Evolutionary conservation across 2,113 vertebrate species (phyloP), one percentile per base, ranked within the genome.

Genomic region (Cottus gobio): DNA sequence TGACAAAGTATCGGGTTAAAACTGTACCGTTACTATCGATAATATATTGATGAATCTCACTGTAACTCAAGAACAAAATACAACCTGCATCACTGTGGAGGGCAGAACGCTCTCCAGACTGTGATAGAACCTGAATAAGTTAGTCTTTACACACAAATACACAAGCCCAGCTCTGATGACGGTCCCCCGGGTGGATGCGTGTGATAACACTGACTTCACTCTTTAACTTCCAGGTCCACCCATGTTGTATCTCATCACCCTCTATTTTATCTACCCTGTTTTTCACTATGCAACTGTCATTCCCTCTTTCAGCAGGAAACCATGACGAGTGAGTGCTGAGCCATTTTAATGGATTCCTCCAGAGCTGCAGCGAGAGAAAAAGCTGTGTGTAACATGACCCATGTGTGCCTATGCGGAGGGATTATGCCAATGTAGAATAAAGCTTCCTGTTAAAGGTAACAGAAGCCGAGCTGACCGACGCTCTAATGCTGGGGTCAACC

Each of bases 371-470:
- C 48, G 63, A 57, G 37, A 77, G 44, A 67, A 57, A 68, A 73
- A 37, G 66, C 44, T 34, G 58, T 24, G 61, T 89, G 95, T 92
- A 96, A 96, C 89, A 67, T 89, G 91, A 95, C 71, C 90, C 82
- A 67, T 34, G 62, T 79, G 83, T 62, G 80, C 70, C 71, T 75
- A 60, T 71, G 57, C 30, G 34, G 76, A 63, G 72, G 39, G 77
- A 82, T 86, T 90, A 87, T 88, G 71, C 89, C 87, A 80, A 65
- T 64, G 87, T 86, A 90, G 92, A 92, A 94, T 93, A 80, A 92
- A 94, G 90, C 91, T 93, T 93, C 93, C 92, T 90, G 89, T 91
- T 95, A 94, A 95, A 95, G 94, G 94, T 95, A 95, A 96, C 92
- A 83, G 93, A 95, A 95, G 93, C 94, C 74, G 77, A 79, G 86